A percentile compares a stretch with the other conserved stretches of the same genome.
Conservation (phyloP, 2,888 invertebrate species). For the Drosophila lacicola region DNA sequence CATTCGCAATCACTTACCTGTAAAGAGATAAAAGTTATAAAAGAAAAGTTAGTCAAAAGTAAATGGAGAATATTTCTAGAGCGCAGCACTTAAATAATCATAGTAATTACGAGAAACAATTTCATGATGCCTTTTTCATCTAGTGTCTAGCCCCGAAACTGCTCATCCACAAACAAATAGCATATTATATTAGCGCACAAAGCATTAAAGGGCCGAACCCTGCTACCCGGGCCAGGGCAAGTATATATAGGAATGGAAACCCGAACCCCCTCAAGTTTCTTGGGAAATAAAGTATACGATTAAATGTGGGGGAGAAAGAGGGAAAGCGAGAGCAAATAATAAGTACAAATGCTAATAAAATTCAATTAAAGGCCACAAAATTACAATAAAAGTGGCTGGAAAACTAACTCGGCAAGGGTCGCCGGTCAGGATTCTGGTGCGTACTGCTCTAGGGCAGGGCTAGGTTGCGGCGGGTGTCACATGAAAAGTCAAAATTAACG, state of each 20-base stretch:
- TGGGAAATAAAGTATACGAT: slow-evolving; percentile 70
- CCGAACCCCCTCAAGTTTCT: slow-evolving; percentile 10
- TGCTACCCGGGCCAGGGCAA: background rate
- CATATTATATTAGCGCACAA: slow-evolving; percentile 58
- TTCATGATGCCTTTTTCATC: slow-evolving; percentile 21
- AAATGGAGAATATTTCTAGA: slow-evolving; percentile 3
- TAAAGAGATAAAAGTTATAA: slow-evolving; percentile 32
- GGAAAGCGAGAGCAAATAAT: slow-evolving; percentile 59
- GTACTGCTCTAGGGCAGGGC: slow-evolving; percentile 6
- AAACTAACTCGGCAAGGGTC: slow-evolving; percentile 57
- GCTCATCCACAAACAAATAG: slow-evolving; percentile 53
- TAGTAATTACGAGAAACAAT: slow-evolving; percentile 41
- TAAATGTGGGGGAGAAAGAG: slow-evolving; percentile 50
- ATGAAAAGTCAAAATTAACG: slow-evolving; percentile 80
- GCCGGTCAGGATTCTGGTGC: slow-evolving; percentile 25
- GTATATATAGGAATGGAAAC: background rate
- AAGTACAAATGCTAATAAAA: slow-evolving; percentile 82
- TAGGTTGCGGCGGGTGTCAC: slow-evolving; percentile 42
- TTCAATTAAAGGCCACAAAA: slow-evolving; percentile 81
- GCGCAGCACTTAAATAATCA: slow-evolving; percentile 27
- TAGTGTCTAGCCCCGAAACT: slow-evolving; percentile 15
- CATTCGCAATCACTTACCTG: slow-evolving; percentile 53
- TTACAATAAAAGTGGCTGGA: slow-evolving; percentile 76
- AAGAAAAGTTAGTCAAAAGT: slow-evolving; percentile 37
- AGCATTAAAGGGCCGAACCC: slow-evolving; percentile 2